Conservation (phyloP, 2,888 invertebrate genomes). For the Oligia latruncula region DNA sequence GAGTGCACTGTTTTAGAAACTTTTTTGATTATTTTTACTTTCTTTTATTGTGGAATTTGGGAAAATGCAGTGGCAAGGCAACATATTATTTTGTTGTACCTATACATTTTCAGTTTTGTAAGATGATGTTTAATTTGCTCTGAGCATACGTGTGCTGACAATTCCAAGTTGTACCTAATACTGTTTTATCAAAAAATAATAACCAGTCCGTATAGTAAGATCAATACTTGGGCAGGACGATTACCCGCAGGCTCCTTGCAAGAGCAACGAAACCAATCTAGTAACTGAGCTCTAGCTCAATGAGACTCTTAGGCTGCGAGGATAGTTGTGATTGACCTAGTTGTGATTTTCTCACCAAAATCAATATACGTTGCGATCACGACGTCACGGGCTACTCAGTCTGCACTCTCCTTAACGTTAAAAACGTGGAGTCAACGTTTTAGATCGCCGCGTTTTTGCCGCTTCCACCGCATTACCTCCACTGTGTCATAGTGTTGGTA, state of each 20-base stretch:
- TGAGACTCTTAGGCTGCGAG: not conserved
- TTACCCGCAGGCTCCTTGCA: not conserved
- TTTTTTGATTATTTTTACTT: conserved; percentile 39
- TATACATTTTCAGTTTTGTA: not conserved
- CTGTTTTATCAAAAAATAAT: not conserved
- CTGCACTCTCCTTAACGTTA: conserved; percentile 19
- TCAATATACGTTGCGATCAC: too few relatives aligned
- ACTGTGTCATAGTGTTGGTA: conserved; percentile 1
- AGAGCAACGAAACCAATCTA: not conserved
- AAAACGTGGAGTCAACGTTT: conserved; percentile 34
- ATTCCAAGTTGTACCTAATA: not conserved
- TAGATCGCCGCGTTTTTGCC: conserved; percentile 34
- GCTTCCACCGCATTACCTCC: conserved; percentile 40
- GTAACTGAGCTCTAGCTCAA: not conserved
- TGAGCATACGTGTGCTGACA: not conserved
- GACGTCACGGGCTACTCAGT: not conserved
- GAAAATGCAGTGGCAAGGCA: conserved; percentile 13
- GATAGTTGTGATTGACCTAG: not conserved
- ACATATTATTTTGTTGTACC: not conserved
- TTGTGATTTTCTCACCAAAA: not conserved
- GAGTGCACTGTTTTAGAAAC: conserved; percentile 44
- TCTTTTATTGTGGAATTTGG: conserved; percentile 25
- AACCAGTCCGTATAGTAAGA: not conserved
- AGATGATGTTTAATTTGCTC: not conserved
- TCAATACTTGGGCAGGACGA: not conserved